Conservation (phyloP, 1,140 invertebrate species). For the Ridgeia piscesae region DNA sequence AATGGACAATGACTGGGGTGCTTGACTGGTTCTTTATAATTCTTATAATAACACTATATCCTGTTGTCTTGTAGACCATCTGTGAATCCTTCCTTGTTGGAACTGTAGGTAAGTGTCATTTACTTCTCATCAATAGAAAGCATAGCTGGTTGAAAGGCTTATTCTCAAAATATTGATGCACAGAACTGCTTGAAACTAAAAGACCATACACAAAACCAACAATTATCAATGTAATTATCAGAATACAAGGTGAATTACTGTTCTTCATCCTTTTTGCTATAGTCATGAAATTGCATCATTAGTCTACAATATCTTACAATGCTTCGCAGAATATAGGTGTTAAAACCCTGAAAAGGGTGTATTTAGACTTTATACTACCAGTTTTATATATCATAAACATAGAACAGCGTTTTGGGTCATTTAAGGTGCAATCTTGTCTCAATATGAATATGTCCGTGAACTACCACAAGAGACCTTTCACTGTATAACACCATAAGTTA, state of each 20-base stretch:
- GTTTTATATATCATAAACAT: background rate
- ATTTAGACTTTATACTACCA: background rate
- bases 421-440: too few relatives aligned
- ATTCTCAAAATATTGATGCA: background rate
- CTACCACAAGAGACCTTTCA: background rate
- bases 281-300: background rate
- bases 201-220: too few relatives aligned
- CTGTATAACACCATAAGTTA: background rate
- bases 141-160: background rate
- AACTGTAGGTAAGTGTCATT: constrained; percentile 6
- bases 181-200: too few relatives aligned
- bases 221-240: too few relatives aligned
- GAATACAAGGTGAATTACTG: too few relatives aligned
- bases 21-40: background rate
- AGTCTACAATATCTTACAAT: background rate
- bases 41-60: background rate
- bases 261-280: background rate
- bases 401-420: background rate
- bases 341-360: background rate
- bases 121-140: background rate
- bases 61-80: background rate
- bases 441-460: background rate
- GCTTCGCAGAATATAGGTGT: background rate
- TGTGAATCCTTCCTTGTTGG: constrained; percentile 15
- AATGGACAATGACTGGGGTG: too few relatives aligned